Conservation (phyloP, 2,113 vertebrate genomes). For the Gadus macrocephalus region DNA sequence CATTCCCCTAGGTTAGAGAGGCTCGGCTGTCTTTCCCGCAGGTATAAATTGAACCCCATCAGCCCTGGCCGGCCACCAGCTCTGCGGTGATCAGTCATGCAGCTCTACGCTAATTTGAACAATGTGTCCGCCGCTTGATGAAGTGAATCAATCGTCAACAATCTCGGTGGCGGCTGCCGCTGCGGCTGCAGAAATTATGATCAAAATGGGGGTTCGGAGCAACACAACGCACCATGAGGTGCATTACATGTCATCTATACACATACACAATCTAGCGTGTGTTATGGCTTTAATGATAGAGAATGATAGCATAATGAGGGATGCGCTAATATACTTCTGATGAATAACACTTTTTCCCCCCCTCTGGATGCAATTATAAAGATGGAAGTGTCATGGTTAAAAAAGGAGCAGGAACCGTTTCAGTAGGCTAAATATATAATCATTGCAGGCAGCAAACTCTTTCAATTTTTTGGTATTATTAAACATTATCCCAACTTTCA, state of each 20-base stretch:
- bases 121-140: constrained; percentile 45
- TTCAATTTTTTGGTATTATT: no score
- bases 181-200: constrained; percentile 35
- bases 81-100: constrained; percentile 53
- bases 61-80: constrained; percentile 48
- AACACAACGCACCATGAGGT: constrained; percentile 24
- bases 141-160: constrained; percentile 49
- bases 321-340: no score
- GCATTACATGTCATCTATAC: background rate
- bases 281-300: background rate
- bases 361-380: no score
- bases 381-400: no score
- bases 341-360: no score
- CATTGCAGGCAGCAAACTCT: no score
- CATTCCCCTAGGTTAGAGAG: constrained; percentile 62
- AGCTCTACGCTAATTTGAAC: constrained; percentile 47
- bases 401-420: no score
- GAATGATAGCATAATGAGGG: background rate
- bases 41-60: constrained; percentile 59
- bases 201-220: constrained; percentile 45
- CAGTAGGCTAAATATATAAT: no score
- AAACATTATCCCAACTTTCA: no score
- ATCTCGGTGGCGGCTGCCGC: constrained; percentile 13
- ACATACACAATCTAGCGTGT: background rate
- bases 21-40: constrained; percentile 45